Evolutionary conservation across 2,797 vertebrate genomes (phyloP).

Genomic region (Geotrypetes seraphini): DNA sequence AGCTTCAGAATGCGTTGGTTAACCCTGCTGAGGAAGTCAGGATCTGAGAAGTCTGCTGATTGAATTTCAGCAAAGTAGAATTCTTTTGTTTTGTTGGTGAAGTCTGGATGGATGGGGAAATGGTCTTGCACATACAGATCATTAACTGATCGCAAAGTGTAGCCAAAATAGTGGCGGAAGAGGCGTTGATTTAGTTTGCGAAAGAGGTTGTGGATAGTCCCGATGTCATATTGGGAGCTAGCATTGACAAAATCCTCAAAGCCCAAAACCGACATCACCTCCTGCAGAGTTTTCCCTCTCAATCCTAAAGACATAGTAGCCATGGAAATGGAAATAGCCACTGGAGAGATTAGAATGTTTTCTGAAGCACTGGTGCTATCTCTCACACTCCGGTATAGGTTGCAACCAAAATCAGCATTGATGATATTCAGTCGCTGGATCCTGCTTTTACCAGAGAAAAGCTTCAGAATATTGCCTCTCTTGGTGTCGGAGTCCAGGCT

Average conservation of each 20-base stretch:
- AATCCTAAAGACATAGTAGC: conserved; percentile 85
- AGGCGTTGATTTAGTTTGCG: conserved; percentile 88
- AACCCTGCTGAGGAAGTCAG: conserved; percentile 68
- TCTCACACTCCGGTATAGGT: conserved; percentile 76
- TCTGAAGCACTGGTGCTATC: conserved; percentile 64
- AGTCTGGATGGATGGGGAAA: conserved; percentile 59
- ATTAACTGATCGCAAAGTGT: conserved; percentile 79
- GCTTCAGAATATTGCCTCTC: conserved; percentile 66
- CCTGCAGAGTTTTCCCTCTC: conserved; percentile 57
- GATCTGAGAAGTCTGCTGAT: conserved; percentile 75
- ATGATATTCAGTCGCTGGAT: conserved; percentile 84
- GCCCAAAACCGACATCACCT: conserved; percentile 70
- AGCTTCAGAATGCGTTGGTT: conserved; percentile 79
- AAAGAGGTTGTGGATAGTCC: conserved; percentile 88
- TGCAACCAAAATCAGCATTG: conserved; percentile 81
- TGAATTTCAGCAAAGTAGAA: conserved; percentile 88
- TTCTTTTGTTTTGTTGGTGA: conserved; percentile 64
- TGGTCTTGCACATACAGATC: conserved; percentile 77
- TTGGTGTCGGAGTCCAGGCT: conserved; percentile 59
- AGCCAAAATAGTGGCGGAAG: conserved; percentile 90
- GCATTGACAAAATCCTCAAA: conserved; percentile 84
- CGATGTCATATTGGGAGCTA: conserved; percentile 77
- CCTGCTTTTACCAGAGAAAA: conserved; percentile 79
- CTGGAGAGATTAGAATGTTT: conserved; percentile 86
- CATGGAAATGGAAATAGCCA: conserved; percentile 90